Evolutionary conservation across 1,140 invertebrate genomes (phyloP).

Genomic region (Lasioglossum albipes): DNA sequence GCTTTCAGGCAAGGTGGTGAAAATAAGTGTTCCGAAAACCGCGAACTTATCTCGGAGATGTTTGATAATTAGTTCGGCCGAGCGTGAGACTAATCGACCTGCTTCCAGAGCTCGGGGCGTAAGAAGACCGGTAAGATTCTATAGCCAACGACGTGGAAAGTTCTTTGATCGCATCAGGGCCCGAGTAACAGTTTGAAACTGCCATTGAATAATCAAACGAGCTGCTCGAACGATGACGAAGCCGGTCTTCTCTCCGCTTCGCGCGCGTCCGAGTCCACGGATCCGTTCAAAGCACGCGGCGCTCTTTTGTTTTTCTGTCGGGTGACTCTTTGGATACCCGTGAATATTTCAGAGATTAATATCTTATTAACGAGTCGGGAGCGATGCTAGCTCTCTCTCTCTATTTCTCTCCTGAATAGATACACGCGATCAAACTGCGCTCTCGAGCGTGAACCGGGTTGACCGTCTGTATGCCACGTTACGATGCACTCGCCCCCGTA

Average conservation of each 20-base stretch:
- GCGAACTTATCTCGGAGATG: background rate
- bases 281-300: background rate
- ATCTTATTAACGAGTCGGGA: conserved; percentile 23
- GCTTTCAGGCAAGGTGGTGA: background rate
- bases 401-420: conserved; percentile 16
- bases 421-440: conserved; percentile 54
- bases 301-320: background rate
- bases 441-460: conserved; percentile 38
- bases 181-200: background rate
- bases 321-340: too few species aligned
- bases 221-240: background rate
- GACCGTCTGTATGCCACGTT: conserved; percentile 38
- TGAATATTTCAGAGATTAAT: conserved; percentile 43
- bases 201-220: conserved; percentile 4
- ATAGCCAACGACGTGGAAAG: background rate
- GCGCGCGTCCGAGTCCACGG: too few species aligned
- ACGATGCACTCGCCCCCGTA: conserved; percentile 13
- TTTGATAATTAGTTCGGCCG: background rate
- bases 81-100: background rate
- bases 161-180: background rate
- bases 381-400: background rate
- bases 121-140: background rate
- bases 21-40: background rate
- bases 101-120: background rate
- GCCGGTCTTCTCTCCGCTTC: background rate